Evolutionary conservation across 2,113 vertebrate species (phyloP).

Genomic region (Lonchura striata): DNA sequence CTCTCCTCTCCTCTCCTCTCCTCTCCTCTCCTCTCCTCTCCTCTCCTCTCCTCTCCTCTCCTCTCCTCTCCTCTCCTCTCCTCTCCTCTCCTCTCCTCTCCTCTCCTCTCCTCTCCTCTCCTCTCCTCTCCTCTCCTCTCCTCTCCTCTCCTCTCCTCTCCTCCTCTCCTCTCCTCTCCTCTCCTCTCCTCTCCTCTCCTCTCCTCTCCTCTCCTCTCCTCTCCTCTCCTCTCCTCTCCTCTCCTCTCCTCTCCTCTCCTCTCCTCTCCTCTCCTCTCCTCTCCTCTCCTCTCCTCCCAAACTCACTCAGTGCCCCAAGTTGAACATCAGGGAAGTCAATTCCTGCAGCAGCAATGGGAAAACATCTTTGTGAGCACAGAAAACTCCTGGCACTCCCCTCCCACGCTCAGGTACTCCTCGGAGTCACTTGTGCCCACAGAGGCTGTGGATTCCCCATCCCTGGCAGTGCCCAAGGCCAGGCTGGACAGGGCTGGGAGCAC

Average conservation of each 20-base stretch:
- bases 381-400: not conserved
- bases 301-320: not conserved
- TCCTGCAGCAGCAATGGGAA: not conserved
- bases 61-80: not conserved
- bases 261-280: not conserved
- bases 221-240: not conserved
- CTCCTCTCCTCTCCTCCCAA: not conserved
- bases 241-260: not conserved
- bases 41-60: not conserved
- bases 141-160: not conserved
- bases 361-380: accelerated
- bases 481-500: accelerated
- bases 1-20: not conserved
- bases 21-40: not conserved
- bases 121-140: not conserved
- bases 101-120: not conserved
- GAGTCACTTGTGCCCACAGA: not conserved
- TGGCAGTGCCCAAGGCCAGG: not conserved
- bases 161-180: not conserved
- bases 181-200: not conserved
- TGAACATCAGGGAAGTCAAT: not conserved
- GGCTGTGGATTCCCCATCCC: not conserved
- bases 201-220: not conserved
- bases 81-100: not conserved
- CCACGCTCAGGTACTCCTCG: accelerated